These are phyloP conservation scores for Hyaena hyaena DNA, from an alignment of 2,113 vertebrate species.

Conservation along the genomic window DNA sequence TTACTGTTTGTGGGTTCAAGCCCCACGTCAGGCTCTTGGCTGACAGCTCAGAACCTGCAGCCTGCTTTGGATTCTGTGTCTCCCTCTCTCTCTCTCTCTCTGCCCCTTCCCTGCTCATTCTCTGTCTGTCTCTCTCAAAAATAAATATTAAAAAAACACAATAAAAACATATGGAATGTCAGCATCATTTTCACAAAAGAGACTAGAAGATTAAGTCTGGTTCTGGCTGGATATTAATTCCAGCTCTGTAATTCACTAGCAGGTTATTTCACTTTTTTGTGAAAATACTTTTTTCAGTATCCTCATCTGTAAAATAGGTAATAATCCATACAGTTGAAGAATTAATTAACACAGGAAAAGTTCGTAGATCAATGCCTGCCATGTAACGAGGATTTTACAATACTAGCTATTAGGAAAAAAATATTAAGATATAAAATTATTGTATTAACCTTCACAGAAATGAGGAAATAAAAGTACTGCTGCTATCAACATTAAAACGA, in stretches of 20 bases:
- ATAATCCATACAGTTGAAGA: background rate
- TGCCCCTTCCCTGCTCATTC: too few species aligned
- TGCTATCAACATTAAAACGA: background rate
- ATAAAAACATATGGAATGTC: background rate
- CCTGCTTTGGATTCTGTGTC: too few species aligned
- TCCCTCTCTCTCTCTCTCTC: too few species aligned
- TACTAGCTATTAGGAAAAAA: background rate
- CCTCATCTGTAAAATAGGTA: background rate
- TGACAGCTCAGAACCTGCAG: too few species aligned
- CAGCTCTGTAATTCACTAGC: background rate
- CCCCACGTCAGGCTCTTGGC: too few species aligned
- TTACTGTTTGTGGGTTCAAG: too few species aligned
- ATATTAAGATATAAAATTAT: background rate
- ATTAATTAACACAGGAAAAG: background rate
- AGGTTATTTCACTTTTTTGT: background rate
- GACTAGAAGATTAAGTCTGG: background rate
- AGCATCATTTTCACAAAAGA: background rate
- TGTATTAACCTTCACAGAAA: background rate
- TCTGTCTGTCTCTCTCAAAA: too few species aligned
- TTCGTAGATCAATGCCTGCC: background rate
- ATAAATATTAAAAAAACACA: too few species aligned
- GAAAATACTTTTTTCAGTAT: background rate
- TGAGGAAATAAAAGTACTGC: background rate
- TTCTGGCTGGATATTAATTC: background rate
- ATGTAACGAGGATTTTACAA: background rate